Evolutionary conservation across 2,113 vertebrate species (phyloP), one percentile per base, ranked within the genome.

Genomic region (Ornithorhynchus anatinus): DNA sequence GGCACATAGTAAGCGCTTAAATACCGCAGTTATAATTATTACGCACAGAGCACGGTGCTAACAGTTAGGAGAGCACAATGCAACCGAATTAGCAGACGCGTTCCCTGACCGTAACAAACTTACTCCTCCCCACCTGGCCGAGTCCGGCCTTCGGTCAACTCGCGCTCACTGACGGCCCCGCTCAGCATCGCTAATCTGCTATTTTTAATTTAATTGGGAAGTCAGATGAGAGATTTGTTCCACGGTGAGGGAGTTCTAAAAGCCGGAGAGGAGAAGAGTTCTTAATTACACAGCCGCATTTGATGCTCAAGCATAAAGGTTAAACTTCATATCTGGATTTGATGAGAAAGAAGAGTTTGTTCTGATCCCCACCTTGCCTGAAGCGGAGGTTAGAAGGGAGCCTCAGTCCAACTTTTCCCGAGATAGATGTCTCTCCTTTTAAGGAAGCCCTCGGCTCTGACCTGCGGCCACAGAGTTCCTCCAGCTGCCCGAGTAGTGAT

Each of bases 121-220:
- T n/a, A 62, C 79, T 59, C 8, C 1, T 35, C 12, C 1, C 79
- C 5, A 6, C 69, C 81, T 75, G 8, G 0, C 72, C 69, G 69
- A 67, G 62, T 80, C 81, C 53, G 69, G 80, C 2, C 2, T 61
- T 56, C 60, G 66, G 47, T 74, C 59, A 70, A 61, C 19, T 68
- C 50, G 12, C 0, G 10, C 61, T 31, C 54, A 63, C 75, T 80
- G 77, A 70, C 22, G 75, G 80, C 75, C 83, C 80, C 5, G 37
- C 36, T n/a, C 63, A 59, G 75, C 80, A 75, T 60, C 52, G 45
- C 0, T 6, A 39, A 75, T 72, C 40, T 81, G 69, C 83, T 87
- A 84, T 84, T 85, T 87, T 85, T 87, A 87, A 84, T 77, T 86
- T 88, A 90, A 88, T 81, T 74, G 85, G 75, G 56, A 70, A 74